Conservation (phyloP, 2,797 vertebrate species). For the Chrosomus eos region DNA sequence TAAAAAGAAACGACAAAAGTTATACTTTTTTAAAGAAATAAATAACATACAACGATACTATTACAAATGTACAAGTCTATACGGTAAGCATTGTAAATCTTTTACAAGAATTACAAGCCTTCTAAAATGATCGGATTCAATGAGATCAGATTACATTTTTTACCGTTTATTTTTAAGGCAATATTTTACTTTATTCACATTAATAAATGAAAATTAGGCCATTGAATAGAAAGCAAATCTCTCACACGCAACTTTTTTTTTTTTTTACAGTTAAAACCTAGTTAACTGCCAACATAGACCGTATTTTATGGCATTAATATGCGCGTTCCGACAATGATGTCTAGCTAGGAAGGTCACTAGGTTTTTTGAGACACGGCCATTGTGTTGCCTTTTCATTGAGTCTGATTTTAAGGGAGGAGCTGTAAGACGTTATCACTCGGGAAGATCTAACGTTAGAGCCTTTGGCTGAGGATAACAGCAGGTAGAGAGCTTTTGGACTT, state of each 20-base stretch:
- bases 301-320: background rate
- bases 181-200: too few species aligned
- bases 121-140: too few species aligned
- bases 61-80: too few species aligned
- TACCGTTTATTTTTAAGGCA: too few species aligned
- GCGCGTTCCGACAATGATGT: background rate
- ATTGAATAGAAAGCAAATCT: too few species aligned
- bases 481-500: background rate
- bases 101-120: too few species aligned
- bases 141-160: too few species aligned
- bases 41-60: background rate
- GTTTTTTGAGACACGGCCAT: constrained; percentile 3
- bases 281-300: background rate
- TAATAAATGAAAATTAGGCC: too few species aligned
- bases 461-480: constrained; percentile 9
- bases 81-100: background rate
- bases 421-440: background rate
- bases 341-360: background rate
- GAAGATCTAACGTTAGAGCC: background rate
- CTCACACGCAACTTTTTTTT: too few species aligned
- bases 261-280: background rate
- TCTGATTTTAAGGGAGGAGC: constrained; percentile 28
- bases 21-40: background rate
- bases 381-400: background rate
- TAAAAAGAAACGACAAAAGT: background rate